Conservation (phyloP, 2,113 vertebrate species). For the Oxygymnocypris stewartii region DNA sequence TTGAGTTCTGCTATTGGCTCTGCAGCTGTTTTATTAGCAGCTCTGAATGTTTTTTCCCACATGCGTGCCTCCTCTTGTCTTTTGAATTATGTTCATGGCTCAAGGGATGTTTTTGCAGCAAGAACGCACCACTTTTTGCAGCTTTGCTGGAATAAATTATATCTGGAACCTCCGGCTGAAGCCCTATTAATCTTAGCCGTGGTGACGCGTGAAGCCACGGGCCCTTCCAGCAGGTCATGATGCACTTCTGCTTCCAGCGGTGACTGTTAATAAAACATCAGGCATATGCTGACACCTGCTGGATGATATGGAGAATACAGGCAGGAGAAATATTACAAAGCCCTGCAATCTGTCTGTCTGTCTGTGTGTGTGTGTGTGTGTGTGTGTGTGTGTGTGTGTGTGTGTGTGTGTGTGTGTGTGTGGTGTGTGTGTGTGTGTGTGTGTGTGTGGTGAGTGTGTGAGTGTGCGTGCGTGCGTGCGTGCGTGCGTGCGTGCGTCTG, state of each 20-base stretch:
- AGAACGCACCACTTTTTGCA: background rate
- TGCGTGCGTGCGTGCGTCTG: no score
- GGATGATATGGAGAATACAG: background rate
- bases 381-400: no score
- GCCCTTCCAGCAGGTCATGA: conserved; percentile 13
- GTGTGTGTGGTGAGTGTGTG: no score
- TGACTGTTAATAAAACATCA: background rate
- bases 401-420: no score
- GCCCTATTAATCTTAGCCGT: conserved; percentile 43
- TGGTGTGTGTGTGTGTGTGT: no score
- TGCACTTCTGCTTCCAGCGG: background rate
- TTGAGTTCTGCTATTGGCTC: background rate
- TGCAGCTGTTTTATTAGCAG: conserved; percentile 52
- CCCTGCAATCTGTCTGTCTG: background rate
- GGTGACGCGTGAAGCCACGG: conserved; percentile 23
- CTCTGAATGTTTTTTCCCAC: conserved; percentile 44
- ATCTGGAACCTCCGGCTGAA: conserved; percentile 28
- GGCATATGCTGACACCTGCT: background rate
- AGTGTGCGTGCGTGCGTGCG: no score
- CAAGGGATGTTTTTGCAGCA: conserved; percentile 1
- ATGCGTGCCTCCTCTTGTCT: conserved; percentile 13
- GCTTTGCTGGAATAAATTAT: conserved; percentile 49
- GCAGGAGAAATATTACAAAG: background rate
- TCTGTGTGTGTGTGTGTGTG: background rate
- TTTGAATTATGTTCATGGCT: conserved; percentile 9